Evolutionary conservation across 2,888 invertebrate genomes (phyloP), one percentile per base, ranked within the genome.

Genomic region (Aradus depressus): DNA sequence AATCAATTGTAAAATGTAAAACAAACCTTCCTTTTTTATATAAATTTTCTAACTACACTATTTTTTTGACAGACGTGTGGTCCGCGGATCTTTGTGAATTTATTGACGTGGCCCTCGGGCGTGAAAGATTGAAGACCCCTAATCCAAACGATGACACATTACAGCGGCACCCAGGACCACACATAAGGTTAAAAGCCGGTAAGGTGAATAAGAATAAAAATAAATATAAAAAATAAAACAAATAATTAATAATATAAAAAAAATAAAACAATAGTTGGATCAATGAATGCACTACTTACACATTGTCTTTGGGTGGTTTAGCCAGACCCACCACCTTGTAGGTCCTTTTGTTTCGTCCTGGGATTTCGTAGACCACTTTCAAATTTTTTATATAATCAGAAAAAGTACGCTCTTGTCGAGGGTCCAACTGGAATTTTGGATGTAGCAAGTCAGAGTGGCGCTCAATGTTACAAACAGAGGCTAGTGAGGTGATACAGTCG

Each of bases 321-420:
- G 59, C 64, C 0, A 74, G 50, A 23, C 66, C 70, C 58, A 73
- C 72, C 1, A 76, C 69, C 34, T 68, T 65, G 58, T 71, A 70
- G 1, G 68, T 66, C 26, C 74, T 65, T 58, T 63, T 70, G 2
- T 62, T 61, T 0, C 71, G 63, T 3, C 62, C 62, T 1, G 73
- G 74, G 23, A 76, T 65, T 60, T 70, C 65, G 57, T 72, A 74
- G 4, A 64, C 62, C 2, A 76, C 65, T 66, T 66, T 69, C 1
- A 75, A 62, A 12, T 72, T 72, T 59, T 67, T 74, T 0, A 77
- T 58, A 59, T 22, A 31, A 5, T 10, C 1, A 22, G 35, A 18
- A 34, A 35, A 44, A 3, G n/a, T 8, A 4, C 25, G 18, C 5
- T 12, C 8, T 23, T 44, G 32, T 16, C 25, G 25, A 6, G 6